Evolutionary conservation across 37 sponge, comb jelly and placozoan species (phyloP), one percentile per base, ranked within the genome.

Genomic region (Cliona cf. orientalis): DNA sequence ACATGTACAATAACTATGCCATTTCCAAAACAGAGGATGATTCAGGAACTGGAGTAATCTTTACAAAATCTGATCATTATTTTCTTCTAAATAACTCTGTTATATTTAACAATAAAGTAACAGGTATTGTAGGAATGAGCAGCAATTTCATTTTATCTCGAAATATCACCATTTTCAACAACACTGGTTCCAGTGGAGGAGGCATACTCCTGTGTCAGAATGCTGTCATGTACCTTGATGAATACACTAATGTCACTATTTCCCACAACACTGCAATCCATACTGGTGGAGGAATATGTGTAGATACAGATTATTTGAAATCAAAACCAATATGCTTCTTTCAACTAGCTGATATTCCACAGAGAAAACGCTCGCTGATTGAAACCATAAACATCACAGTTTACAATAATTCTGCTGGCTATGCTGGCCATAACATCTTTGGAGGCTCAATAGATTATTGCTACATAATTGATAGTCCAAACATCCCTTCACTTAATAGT

Each of bases 371-470:
- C 7, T 42, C 6, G 14, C 43, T 66, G 25, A 23, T 46, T 21
- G 12, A 69, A n/a, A 80, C 70, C 0, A n/a, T 80, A 3, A 49
- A 70, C 35, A 42, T 80, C 0, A 42, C 32, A 7, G 21, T 80
- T 25, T 12, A 38, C 5, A 46, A 57, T 36, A 80, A 80, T 56
- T 70, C 58, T 35, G 80, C 80, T 23, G 32, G 12, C 6, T 45
- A 32, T 55, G 80, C 80, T 49, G 80, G 80, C 3, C 17, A 39
- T 70, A 55, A 41, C 41, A 28, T 80, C 56, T 80, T 31, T 69
- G 80, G 80, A 25, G 80, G 80, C 5, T 80, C 80, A 39, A 53
- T 80, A 42, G 80, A 58, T 19, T 69, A 69, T 44, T 80, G 70
- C 59, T 58, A 70, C 43, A 21, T 57, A n/a, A n/a, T n/a, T n/a